Conservation (phyloP, 1,140 invertebrate species). For the Tetramorium alpestre region DNA sequence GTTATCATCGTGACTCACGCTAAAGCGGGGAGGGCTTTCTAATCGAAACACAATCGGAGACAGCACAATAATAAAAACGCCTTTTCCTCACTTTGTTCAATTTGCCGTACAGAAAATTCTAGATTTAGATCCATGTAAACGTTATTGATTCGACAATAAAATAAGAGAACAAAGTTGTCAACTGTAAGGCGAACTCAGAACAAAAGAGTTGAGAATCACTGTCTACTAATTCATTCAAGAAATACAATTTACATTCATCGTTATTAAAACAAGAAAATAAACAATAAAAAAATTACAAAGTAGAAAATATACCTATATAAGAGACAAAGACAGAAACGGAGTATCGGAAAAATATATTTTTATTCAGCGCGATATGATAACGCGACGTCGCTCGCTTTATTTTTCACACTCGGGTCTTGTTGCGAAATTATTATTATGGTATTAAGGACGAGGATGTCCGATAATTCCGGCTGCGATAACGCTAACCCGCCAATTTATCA, state of each 20-base stretch:
- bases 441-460: conserved; percentile 39
- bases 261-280: not conserved
- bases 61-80: conserved; percentile 53
- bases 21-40: conserved; percentile 33
- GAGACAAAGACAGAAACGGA: not conserved
- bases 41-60: conserved; percentile 26
- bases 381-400: not conserved
- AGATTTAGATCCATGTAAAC: not conserved
- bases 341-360: conserved; percentile 56
- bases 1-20: conserved; percentile 77
- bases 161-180: not conserved
- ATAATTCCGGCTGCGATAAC: conserved; percentile 49
- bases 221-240: not conserved
- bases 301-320: not conserved
- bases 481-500: conserved; percentile 26
- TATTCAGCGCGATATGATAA: conserved; percentile 31
- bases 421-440: conserved; percentile 33
- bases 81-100: conserved; percentile 30
- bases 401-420: not conserved
- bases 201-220: not conserved
- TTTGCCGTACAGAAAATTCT: not conserved
- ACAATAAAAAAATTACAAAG: not conserved
- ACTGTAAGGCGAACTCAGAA: not conserved
- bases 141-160: not conserved
- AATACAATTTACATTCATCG: not conserved